Evolutionary conservation across 2,888 invertebrate genomes (phyloP).

Genomic region (Polymixis lichenea): DNA sequence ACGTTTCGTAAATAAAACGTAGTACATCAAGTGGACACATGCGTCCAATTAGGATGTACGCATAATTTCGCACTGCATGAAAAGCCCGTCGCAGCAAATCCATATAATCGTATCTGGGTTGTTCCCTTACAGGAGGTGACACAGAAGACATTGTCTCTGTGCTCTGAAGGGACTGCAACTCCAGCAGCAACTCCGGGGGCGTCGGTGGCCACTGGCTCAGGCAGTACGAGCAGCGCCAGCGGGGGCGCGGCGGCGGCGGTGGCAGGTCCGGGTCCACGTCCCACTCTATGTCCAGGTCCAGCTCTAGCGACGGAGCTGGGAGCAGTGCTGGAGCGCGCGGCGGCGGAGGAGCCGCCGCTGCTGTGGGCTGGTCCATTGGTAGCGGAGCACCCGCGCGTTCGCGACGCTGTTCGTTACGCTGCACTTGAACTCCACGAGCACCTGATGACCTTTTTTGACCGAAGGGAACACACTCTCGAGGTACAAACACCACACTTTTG

Average conservation of each 20-base stretch:
- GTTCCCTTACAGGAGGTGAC: conserved; percentile 93
- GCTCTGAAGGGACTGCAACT: conserved; percentile 71
- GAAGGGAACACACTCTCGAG: conserved; percentile 96
- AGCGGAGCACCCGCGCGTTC: conserved; percentile 93
- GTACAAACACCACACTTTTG: conserved; percentile 79
- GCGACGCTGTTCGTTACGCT: conserved; percentile 96
- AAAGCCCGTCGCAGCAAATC: background rate
- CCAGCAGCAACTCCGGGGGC: conserved; percentile 76
- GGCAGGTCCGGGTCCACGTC: conserved; percentile 56
- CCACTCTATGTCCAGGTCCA: background rate
- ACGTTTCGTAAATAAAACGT: background rate
- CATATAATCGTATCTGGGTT: background rate
- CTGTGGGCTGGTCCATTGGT: conserved; percentile 95
- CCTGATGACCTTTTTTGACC: conserved; percentile 98
- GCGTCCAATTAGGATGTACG: background rate
- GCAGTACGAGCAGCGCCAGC: conserved; percentile 90
- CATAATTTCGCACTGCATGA: background rate
- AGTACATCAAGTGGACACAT: background rate
- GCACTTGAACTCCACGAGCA: conserved; percentile 98
- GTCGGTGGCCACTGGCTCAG: conserved; percentile 69
- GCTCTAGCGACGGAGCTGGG: conserved; percentile 77
- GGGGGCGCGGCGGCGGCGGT: conserved; percentile 77
- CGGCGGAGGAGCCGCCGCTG: conserved; percentile 95
- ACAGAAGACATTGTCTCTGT: conserved; percentile 91
- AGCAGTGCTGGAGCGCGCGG: conserved; percentile 92